Evolutionary conservation across 1,140 invertebrate genomes (phyloP), one percentile per base, ranked within the genome.

Genomic region (Branchinecta lindahli): DNA sequence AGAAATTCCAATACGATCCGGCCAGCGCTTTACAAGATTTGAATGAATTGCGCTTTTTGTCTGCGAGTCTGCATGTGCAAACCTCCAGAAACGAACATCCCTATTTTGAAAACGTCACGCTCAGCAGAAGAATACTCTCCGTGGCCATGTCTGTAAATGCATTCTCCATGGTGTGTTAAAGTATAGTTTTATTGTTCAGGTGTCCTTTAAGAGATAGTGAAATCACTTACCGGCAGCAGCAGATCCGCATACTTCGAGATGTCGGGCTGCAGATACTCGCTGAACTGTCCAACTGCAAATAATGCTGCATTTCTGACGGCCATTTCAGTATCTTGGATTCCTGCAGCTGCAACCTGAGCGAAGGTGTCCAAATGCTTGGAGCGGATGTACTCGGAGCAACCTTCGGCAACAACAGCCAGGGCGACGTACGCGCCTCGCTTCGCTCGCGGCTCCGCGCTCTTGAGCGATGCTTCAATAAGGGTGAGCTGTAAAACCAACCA

Each of bases 231-330:
- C 2, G 90, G 90, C 46, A 92, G 75, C 18, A 92, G 75, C 72
- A 90, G 83, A 1, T 83, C 78, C 0, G 88, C 84, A 76, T 84
- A 90, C 68, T 86, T 83, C 69, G 85, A 88, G 44, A 92, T 89
- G 71, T 84, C 81, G 44, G 84, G 84, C 82, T 91, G 89, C 21
- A 92, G 78, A 81, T 87, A 84, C 78, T 92, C 89, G 0, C 89
- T 86, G 77, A 91, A 91, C 76, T 91, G 89, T 0, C 89, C 90
- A 0, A 92, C 79, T 0, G 89, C 87, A 79, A 89, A 92, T 10
- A 92, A 82, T 0, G 89, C 88, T 8, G 87, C 84, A 78, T 88
- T 88, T 46, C 86, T 81, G 3, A 90, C 88, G 12, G 84, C 76
- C 0, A 81, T 79, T 67, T 82, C 79, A 3, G 79, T 75, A 80